These are phyloP conservation scores for Diorhabda sublineata DNA, from an alignment of 1,140 invertebrate genomes.

Conservation along the genomic window DNA sequence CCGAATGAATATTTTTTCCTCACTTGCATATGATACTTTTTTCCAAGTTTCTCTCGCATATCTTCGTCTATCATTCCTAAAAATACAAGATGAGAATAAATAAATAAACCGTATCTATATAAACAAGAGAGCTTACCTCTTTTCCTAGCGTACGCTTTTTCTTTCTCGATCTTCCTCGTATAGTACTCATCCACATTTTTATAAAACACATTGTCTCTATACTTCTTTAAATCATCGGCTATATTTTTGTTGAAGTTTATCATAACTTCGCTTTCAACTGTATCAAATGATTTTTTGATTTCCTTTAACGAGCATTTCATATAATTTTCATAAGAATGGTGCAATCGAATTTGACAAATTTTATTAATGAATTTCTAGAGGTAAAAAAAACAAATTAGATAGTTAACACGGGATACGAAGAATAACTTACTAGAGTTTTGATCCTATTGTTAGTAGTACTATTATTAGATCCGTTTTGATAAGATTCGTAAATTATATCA, in stretches of 20 bases:
- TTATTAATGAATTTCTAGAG: constrained; percentile 17
- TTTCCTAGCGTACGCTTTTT: too few relatives aligned
- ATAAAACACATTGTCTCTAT: constrained; percentile 9
- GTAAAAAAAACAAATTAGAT: too few relatives aligned
- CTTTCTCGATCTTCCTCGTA: not conserved
- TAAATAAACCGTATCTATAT: too few relatives aligned
- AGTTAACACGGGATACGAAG: too few relatives aligned
- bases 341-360: not conserved
- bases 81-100: too few relatives aligned
- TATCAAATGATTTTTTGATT: not conserved
- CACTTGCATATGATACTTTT: constrained; percentile 5
- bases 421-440: constrained; percentile 18
- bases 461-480: constrained; percentile 21
- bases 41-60: constrained; percentile 15
- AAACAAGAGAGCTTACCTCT: too few relatives aligned
- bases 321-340: not conserved
- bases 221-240: not conserved
- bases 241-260: not conserved
- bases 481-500: constrained; percentile 26
- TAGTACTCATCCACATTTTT: constrained; percentile 11
- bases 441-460: not conserved
- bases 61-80: too few relatives aligned
- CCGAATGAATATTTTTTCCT: constrained; percentile 23
- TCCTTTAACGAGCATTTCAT: not conserved
- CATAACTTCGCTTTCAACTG: not conserved